A percentile compares a stretch with the other conserved stretches of the same genome.
phyloP scores from a whole-genome alignment of 2,888 invertebrate species.

The Lasioglossum oenotherae region DNA sequence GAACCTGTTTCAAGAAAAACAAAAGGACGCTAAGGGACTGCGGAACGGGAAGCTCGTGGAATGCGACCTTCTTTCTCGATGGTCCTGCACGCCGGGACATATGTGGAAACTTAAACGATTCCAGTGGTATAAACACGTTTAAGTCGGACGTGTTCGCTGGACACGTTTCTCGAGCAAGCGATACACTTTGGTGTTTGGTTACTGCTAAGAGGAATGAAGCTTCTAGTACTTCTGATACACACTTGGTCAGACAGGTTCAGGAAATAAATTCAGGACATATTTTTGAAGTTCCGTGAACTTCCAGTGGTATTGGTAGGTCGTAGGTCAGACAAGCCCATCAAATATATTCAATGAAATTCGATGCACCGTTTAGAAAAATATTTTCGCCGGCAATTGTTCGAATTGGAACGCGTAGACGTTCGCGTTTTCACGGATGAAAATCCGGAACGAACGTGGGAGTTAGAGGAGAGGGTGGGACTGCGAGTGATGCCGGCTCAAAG shows the following conservation, averaged over 20 bases:
- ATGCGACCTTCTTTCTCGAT: background rate
- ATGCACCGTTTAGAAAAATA: background rate
- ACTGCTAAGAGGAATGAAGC: background rate
- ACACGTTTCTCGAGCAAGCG: background rate
- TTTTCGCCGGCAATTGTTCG: background rate
- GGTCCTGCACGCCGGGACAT: background rate
- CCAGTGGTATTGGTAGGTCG: too few relatives aligned
- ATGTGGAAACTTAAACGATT: background rate
- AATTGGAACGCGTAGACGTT: background rate
- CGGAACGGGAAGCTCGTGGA: background rate
- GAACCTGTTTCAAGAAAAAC: background rate
- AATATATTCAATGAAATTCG: background rate
- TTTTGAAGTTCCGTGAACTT: background rate
- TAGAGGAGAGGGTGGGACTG: background rate
- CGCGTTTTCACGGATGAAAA: background rate
- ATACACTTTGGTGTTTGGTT: background rate
- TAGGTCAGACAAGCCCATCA: too few relatives aligned
- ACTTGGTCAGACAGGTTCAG: background rate
- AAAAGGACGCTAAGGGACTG: background rate
- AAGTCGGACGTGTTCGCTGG: background rate
- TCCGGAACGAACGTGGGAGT: background rate
- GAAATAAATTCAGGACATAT: background rate
- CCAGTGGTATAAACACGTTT: background rate
- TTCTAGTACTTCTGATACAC: background rate
- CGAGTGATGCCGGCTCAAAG: slow-evolving; percentile 10